Base-by-base conservation (phyloP, 23 tunicate species). In the Corella eumyota region DNA sequence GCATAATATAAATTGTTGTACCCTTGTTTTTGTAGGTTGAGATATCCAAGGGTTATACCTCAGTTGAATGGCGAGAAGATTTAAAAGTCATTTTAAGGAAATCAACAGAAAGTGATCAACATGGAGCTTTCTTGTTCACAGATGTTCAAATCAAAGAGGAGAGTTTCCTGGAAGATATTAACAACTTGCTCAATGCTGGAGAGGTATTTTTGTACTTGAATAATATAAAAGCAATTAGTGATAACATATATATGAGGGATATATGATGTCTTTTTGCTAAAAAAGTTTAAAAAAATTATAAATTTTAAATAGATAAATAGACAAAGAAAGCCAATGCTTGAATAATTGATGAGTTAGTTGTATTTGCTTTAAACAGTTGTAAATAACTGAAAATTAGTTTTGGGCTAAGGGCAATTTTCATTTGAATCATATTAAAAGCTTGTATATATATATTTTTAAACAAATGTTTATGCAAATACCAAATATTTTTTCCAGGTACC, bases 131-230 rank as follows among this genome's bases (percentile, higher is more conserved):
- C 64, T 85, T 92, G 2, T 83, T 92, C 64, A 92, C 98, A 29
- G 98, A 92, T 67, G 83, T 81, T 2, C 98, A 92, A 50, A 92
- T 92, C 71, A 92, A 92, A 50, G 87, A 92, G 54, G 98, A 92
- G 71, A 66, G 59, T 37, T 92, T 92, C 77, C 71, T 92, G 36
- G 98, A 92, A 77, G 98, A 92, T 45, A 67, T 92, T 50, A 83
- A 82, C 72, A 92, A 83, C 54, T 59, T 92, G 5, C 86, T 92
- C 17, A 92, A 92, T 61, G 79, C 98, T 46, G 98, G 98, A 61
- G 98, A 92, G 71, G 98, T 88, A n/a, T n/a, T n/a, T n/a, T n/a
- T n/a, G n/a, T n/a, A n/a, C n/a, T n/a, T n/a, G n/a, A n/a, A n/a
- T n/a, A n/a, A n/a, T n/a, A n/a, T n/a, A n/a, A n/a, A n/a, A n/a